Evolutionary conservation across 1,140 invertebrate species (phyloP).

Genomic region (Hermatobates lingyangjiaoensis): DNA sequence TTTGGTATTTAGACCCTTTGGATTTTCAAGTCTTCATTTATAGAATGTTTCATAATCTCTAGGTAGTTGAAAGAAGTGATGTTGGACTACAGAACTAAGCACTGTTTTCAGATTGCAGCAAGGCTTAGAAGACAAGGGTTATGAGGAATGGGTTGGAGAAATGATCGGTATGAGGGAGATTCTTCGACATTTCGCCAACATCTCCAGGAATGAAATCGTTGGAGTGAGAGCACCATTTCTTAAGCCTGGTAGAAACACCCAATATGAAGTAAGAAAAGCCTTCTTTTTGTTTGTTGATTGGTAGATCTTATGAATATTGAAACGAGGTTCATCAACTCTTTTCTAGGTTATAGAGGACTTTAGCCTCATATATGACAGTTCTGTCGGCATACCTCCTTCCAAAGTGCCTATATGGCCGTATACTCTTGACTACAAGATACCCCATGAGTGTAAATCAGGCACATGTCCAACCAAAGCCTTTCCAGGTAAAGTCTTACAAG

Average conservation of each 20-base stretch:
- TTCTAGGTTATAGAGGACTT: conserved; percentile 66
- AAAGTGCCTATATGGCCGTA: conserved; percentile 83
- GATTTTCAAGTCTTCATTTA: too few species aligned
- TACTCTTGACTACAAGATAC: conserved; percentile 76
- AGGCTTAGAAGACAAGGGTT: conserved; percentile 67
- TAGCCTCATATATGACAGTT: conserved; percentile 81
- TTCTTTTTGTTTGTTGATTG: not conserved
- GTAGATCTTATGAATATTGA: too few species aligned
- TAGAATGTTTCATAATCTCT: too few species aligned
- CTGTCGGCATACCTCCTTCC: conserved; percentile 63
- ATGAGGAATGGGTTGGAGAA: conserved; percentile 80
- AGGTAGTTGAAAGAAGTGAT: too few species aligned
- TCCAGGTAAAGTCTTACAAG: conserved; percentile 42
- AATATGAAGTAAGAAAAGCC: conserved; percentile 50
- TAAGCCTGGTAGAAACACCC: conserved; percentile 74
- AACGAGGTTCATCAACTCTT: not conserved
- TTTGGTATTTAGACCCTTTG: too few species aligned
- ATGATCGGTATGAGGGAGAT: conserved; percentile 87
- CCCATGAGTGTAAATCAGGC: conserved; percentile 78
- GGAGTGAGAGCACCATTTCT: conserved; percentile 79
- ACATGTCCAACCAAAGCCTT: conserved; percentile 80
- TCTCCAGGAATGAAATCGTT: conserved; percentile 60
- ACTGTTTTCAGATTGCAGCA: conserved; percentile 39
- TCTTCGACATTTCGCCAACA: conserved; percentile 58
- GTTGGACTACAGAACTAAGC: too few species aligned